Percentiles rank a stretch among this genome's conserved stretches.
Conservation (phyloP, 2,797 vertebrate species). For the Falco biarmicus region DNA sequence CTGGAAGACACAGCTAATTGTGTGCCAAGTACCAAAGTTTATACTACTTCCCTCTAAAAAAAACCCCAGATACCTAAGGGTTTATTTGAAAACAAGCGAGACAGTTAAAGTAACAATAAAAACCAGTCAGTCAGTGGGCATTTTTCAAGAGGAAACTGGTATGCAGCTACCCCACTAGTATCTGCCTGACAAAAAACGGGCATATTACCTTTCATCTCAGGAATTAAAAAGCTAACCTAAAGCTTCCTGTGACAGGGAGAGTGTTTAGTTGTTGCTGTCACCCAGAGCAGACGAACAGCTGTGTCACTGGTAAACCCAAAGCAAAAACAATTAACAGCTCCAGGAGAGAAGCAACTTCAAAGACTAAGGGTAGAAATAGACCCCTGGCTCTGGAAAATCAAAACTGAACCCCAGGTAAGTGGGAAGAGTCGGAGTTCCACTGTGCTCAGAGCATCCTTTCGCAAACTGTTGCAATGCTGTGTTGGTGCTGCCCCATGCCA, state of each 20-base stretch:
- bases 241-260: neutral
- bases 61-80: fast-evolving
- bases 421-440: neutral
- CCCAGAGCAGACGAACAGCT: neutral
- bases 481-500: neutral
- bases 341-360: neutral
- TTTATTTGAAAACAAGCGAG: neutral
- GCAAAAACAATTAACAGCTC: neutral
- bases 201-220: neutral
- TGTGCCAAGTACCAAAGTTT: neutral
- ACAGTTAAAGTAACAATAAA: neutral
- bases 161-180: neutral
- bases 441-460: fast-evolving
- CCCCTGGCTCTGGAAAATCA: neutral
- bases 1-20: neutral
- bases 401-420: neutral
- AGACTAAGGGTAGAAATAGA: neutral
- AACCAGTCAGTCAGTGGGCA: neutral
- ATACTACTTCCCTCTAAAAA: neutral
- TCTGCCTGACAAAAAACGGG: neutral
- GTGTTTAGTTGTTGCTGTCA: neutral
- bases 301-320: neutral
- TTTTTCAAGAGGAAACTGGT: neutral
- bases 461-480: neutral
- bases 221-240: neutral